Conservation (phyloP, 2,113 vertebrate genomes). For the Turdus rufiventris region DNA sequence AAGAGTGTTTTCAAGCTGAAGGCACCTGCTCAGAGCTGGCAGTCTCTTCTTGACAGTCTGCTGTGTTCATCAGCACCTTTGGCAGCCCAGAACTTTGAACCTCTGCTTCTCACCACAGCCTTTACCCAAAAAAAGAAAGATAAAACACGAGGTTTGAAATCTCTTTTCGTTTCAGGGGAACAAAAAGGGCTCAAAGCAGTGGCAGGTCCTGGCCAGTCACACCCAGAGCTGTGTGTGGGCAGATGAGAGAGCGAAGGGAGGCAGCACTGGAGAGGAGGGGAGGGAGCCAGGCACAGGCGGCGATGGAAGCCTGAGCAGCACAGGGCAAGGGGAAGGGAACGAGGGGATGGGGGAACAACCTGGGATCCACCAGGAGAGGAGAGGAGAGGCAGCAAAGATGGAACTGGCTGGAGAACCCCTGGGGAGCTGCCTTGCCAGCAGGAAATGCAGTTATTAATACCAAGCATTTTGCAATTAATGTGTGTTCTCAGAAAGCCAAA, state of each 20-base stretch:
- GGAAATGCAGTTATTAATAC: background rate
- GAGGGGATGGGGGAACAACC: background rate
- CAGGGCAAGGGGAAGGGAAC: conserved; percentile 2
- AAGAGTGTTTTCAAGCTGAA: background rate
- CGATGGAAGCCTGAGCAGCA: conserved; percentile 21
- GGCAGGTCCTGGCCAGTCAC: background rate
- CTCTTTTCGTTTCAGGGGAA: background rate
- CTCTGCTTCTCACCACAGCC: background rate
- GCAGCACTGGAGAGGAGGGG: conserved; percentile 16
- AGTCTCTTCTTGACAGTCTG: background rate
- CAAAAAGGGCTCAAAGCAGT: conserved; percentile 24
- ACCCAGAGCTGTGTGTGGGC: conserved; percentile 42
- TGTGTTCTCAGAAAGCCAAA: background rate
- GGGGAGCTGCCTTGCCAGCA: background rate
- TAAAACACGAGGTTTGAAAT: conserved; percentile 51
- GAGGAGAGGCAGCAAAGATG: background rate
- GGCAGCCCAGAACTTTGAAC: conserved; percentile 48
- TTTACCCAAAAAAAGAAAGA: conserved; percentile 37
- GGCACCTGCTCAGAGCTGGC: conserved; percentile 23
- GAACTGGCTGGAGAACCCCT: background rate
- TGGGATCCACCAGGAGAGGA: background rate
- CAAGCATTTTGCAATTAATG: background rate
- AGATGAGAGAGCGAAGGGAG: conserved; percentile 30
- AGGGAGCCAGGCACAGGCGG: conserved; percentile 3
- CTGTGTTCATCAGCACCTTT: conserved; percentile 31